Conservation (phyloP, 2,113 vertebrate genomes). For the Chaetops frenatus region DNA sequence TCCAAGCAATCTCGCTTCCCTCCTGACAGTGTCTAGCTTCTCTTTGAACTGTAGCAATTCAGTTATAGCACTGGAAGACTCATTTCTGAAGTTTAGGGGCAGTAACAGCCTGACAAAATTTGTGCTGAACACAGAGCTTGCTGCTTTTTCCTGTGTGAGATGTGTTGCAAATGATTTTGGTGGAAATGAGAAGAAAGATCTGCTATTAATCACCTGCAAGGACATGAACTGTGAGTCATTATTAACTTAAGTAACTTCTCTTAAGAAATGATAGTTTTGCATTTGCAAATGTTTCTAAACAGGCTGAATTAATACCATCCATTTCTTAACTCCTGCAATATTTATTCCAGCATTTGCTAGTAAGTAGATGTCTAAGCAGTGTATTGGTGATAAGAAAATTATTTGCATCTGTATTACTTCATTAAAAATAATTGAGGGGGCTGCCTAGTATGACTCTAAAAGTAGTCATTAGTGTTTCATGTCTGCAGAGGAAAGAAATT, state of each 20-base stretch:
- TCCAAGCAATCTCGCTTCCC: background rate
- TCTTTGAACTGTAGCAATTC: background rate
- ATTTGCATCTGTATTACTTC: background rate
- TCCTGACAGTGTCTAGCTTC: background rate
- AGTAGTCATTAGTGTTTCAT: background rate
- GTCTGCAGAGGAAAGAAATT: background rate
- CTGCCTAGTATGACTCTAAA: constrained; percentile 19
- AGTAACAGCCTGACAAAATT: background rate
- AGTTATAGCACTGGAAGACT: background rate
- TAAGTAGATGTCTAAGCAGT: background rate
- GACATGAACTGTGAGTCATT: background rate
- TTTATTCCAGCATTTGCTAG: constrained; percentile 11
- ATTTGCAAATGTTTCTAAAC: background rate
- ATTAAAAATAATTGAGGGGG: background rate
- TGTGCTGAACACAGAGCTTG: background rate
- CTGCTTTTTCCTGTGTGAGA: background rate
- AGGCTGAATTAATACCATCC: background rate
- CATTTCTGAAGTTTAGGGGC: background rate
- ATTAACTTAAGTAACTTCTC: background rate
- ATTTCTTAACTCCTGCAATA: background rate
- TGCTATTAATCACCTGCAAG: background rate
- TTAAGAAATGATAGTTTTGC: background rate
- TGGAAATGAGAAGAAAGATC: background rate
- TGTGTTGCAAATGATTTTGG: background rate
- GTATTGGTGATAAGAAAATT: background rate